Evolutionary conservation across 1,140 invertebrate species (phyloP).

Genomic region (Tetragonula clypearis): DNA sequence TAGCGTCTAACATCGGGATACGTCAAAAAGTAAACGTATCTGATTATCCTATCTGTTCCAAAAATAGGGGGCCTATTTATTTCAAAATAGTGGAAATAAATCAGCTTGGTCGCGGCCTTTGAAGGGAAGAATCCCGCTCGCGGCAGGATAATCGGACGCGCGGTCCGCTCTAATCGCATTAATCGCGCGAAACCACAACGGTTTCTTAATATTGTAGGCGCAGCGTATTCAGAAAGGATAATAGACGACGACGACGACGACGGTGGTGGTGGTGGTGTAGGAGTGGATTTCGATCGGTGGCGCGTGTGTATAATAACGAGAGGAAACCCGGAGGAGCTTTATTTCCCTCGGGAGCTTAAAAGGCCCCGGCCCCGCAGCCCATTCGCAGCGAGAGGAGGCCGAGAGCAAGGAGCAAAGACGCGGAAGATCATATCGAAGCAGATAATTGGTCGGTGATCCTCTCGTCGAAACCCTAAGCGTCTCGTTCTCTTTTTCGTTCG

Average conservation of each 20-base stretch:
- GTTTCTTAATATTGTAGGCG: slow-evolving; percentile 39
- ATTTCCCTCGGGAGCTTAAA: slow-evolving; percentile 75
- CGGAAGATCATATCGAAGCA: slow-evolving; percentile 79
- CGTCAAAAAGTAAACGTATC: neutral
- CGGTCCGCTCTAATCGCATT: slow-evolving; percentile 38
- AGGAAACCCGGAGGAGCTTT: slow-evolving; percentile 77
- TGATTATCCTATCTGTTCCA: neutral
- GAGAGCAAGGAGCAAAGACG: slow-evolving; percentile 71
- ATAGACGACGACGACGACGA: slow-evolving; percentile 1
- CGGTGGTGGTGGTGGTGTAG: neutral
- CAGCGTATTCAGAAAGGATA: slow-evolving; percentile 33
- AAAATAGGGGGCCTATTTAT: too few species aligned
- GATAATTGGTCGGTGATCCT: slow-evolving; percentile 80
- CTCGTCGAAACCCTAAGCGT: slow-evolving; percentile 69
- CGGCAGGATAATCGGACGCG: slow-evolving; percentile 2
- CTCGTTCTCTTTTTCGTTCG: slow-evolving; percentile 55
- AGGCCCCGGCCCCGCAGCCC: slow-evolving; percentile 64
- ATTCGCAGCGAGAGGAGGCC: slow-evolving; percentile 62
- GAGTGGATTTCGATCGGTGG: slow-evolving; percentile 51
- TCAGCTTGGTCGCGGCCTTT: neutral
- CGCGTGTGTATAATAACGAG: slow-evolving; percentile 79
- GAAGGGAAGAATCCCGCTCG: neutral
- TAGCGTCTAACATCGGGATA: neutral
- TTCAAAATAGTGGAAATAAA: neutral
- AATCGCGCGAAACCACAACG: slow-evolving; percentile 51